Evolutionary conservation across 1,140 invertebrate species (phyloP), one percentile per base, ranked within the genome.

Genomic region (Hirudo medicinalis): DNA sequence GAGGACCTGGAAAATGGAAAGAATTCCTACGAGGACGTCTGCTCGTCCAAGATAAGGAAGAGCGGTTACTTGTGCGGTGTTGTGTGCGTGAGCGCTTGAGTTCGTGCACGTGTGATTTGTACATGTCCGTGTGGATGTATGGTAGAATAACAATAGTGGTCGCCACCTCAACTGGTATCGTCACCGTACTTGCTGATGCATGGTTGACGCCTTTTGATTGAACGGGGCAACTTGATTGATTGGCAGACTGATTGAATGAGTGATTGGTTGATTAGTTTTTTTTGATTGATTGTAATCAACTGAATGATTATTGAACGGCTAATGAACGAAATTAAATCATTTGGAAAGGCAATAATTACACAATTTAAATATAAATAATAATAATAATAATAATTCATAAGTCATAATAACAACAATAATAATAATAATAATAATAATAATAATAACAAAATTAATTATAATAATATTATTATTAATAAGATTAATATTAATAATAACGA

Each of bases 361-460:
- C n/a, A n/a, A n/a, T n/a, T n/a, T n/a, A n/a, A n/a, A n/a, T n/a
- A n/a, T n/a, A n/a, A n/a, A n/a, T n/a, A n/a, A n/a, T n/a, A n/a
- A n/a, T 15, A 54, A 15, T n/a, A n/a, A n/a, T n/a, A n/a, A n/a
- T n/a, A n/a, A n/a, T n/a, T n/a, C n/a, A n/a, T n/a, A n/a, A n/a
- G n/a, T n/a, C n/a, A n/a, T n/a, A n/a, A n/a, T n/a, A 57, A 57
- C 54, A 57, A 57, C 9, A 57, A n/a, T 57, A 57, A 57, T 57
- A 57, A 57, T 57, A 57, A 57, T 25, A 9, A 57, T 25, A 57
- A 57, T 25, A 57, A 9, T 57, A 4, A 57, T 25, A 57, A 9
- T 25, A 4, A 57, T 25, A 57, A n/a, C n/a, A n/a, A 54, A 54
- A 54, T n/a, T 15, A 15, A 60, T 27, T 6, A 60, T 60, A 6